Base-by-base conservation (phyloP, 2,113 vertebrate genomes). In the Chaetops frenatus region DNA sequence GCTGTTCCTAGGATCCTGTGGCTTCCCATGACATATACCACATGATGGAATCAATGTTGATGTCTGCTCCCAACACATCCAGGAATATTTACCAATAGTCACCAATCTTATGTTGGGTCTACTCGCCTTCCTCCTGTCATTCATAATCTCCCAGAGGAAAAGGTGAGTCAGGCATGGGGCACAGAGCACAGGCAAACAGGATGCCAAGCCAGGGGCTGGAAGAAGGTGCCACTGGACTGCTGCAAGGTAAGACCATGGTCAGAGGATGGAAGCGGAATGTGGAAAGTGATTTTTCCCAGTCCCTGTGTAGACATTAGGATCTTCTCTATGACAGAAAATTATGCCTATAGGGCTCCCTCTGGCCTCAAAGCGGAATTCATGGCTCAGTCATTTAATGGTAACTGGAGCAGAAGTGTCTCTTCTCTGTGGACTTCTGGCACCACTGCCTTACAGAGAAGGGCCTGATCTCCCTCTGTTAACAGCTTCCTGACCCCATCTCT, bases 41-140 rank as follows among this genome's bases (percentile, higher is more conserved):
- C 10, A 36, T 2, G 2, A 54, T 2, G 21, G 12, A 73, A 35
- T 5, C 2, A 15, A 11, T 28, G 17, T 17, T 54, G 27, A 33
- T 51, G 29, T 35, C 44, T n/a, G 48, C 48, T 64, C 48, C 36
- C 10, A 23, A 4, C 16, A n/a, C 0, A 0, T 7, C 28, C 48
- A 77, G 44, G 9, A 87, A 31, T 6, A 42, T 51, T 42, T 65
- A 60, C 16, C 58, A n/a, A 10, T 2, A n/a, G 54, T 7, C 48
- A 48, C 28, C 15, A 13, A 9, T 12, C n/a, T 27, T 10, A 38
- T 1, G 3, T 7, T 0, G 0, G 8, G 11, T 36, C 17, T 15
- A 31, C 15, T 6, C 0, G 0, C 23, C 71, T 50, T 44, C 4
- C 23, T n/a, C 7, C 13, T 16, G 24, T 22, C 35, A 16, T 19